Evolutionary conservation across 1,140 invertebrate species (phyloP).

Genomic region (Drosophila cardini): DNA sequence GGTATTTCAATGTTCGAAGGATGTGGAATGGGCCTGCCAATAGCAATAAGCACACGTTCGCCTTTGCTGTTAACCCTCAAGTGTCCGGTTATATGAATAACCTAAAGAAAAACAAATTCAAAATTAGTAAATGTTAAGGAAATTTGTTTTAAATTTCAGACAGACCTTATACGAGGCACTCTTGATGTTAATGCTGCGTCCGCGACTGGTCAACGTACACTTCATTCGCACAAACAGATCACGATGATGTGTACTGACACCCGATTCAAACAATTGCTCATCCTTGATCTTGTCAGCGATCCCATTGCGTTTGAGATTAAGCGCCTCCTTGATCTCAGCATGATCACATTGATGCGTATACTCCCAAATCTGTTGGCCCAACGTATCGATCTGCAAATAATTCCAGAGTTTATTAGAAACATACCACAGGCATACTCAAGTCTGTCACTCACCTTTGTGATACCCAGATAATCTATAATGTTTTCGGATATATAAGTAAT

Average conservation of each 20-base stretch:
- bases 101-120: conserved; percentile 86
- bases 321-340: conserved; percentile 93
- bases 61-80: conserved; percentile 86
- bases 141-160: not conserved
- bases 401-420: not conserved
- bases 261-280: conserved; percentile 78
- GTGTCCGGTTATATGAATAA: conserved; percentile 94
- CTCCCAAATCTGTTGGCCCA: conserved; percentile 97
- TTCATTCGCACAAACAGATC: conserved; percentile 94
- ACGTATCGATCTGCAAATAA: conserved; percentile 92
- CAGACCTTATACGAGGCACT: conserved; percentile 95
- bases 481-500: conserved; percentile 96
- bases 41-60: conserved; percentile 87
- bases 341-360: conserved; percentile 98
- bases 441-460: conserved; percentile 90
- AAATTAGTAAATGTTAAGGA: conserved; percentile 1
- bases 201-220: conserved; percentile 95
- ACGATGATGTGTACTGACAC: conserved; percentile 84
- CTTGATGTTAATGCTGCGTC: conserved; percentile 95
- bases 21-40: conserved; percentile 95
- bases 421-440: not conserved
- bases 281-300: conserved; percentile 85
- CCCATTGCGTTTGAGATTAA: conserved; percentile 85
- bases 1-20: conserved; percentile 96
- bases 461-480: conserved; percentile 94